Evolutionary conservation across 2,113 vertebrate species (phyloP), one percentile per base, ranked within the genome.

Genomic region (Cyanoramphus novaezelandiae): DNA sequence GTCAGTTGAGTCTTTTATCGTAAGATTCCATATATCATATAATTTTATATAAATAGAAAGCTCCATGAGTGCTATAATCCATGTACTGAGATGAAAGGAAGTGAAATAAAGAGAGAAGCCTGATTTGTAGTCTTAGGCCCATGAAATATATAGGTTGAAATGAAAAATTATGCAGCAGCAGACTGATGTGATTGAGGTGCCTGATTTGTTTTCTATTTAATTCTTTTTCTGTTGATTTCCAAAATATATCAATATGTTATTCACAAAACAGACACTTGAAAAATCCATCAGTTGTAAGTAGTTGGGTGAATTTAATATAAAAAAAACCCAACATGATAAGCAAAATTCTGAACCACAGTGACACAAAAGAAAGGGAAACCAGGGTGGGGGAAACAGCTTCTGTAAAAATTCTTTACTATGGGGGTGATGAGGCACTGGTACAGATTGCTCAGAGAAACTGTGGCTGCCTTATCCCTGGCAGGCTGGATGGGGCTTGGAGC

Each of bases 371-470:
- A 80, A 69, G 7, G 17, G 5, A 69, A 85, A 85, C 33, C 0
- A 1, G 1, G 0, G 7, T 2, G 0, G 0, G 3, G 0, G 5
- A 37, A 88, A 3, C 7, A 53, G 3, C 4, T 85, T 88, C 43
- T 6, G 4, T 57, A 57, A 57, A 57, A n/a, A 57, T 9, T 23
- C 13, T 57, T 57, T 57, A 14, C 33, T n/a, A 21, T n/a, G 55
- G 21, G 13, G 13, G 33, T 57, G 21, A 6, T 59, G 21, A 59
- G 33, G 9, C 57, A 24, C 21, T 59, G 57, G 33, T 21, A 35
- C 21, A 35, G 33, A 16, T 59, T 59, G 33, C 57, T 35, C 33
- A 35, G 21, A 35, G 20, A 59, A 59, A 13, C 57, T 16, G 57
- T 35, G 57, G 33, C 33, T 35, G 33, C 57, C 57, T 59, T 9